Base-by-base conservation (phyloP, 2,797 vertebrate species). In the Rhodeus uyekii region DNA sequence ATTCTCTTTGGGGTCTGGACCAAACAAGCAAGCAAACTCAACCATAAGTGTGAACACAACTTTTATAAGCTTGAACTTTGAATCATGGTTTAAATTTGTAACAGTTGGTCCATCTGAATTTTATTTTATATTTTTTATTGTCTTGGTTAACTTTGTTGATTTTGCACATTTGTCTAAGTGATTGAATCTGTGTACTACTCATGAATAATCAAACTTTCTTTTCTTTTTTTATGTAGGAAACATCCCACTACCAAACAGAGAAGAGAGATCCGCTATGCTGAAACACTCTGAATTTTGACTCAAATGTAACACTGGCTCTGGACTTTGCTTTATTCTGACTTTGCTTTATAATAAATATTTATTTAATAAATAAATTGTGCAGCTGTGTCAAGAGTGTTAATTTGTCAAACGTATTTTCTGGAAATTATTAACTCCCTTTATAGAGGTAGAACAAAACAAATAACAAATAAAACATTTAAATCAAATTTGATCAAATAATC, bases 221-320 rank as follows among this genome's bases (percentile, higher is more conserved):
- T 72, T 29, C 12, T n/a, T 68, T 55, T 61, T 74, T 71, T 80
- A 78, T 82, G 72, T 90, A 99, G 98, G 97, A 92, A 99, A 99
- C 87, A 97, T 98, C 89, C 94, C 98, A 86, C 86, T 98, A 75
- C 95, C 94, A 81, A 92, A 94, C 85, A 89, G 93, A 55, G 94
- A 95, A 76, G 94, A 96, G 87, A 87, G 90, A 86, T 78, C 92
- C 0, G 75, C 90, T 60, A 85, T 94, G 85, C 86, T 93, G 81
- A 91, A 90, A 88, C 48, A 92, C 82, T 90, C 93, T 0, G 89
- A 92, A 76, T 85, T 92, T 1, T 93, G 86, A 92, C 10, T 12
- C 19, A 38, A 27, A 72, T 16, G 36, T 53, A 14, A 38, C 24
- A 46, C 14, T 61, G 8, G 19, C 19, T 58, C 7, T 42, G n/a